Evolutionary conservation across 2,113 vertebrate genomes (phyloP), one percentile per base, ranked within the genome.

Genomic region (Oplegnathus fasciatus): DNA sequence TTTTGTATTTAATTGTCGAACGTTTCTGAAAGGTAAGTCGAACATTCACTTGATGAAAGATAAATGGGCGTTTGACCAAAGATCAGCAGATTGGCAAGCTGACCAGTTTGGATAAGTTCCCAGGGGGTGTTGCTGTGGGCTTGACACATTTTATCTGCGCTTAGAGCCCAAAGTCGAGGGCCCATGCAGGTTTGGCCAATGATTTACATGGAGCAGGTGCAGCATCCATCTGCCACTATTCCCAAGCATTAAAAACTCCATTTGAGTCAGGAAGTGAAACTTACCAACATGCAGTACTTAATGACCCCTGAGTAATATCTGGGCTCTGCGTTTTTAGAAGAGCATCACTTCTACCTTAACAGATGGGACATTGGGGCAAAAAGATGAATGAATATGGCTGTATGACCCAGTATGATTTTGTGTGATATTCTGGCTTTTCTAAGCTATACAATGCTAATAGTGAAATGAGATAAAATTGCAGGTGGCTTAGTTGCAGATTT

Each of bases 161-260:
- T 85, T 82, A 32, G 80, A 94, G 86, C 76, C 85, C 85, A 83
- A 78, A 78, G 48, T 75, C 11, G 18, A 82, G 71, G 82, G 70
- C 61, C 57, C 78, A 60, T 46, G 86, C 83, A 80, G 54, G 75
- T 82, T 90, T 91, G 91, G 87, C 88, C 30, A 46, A 7, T 68
- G 40, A 67, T 87, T 84, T 87, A 80, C 75, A 78, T 54, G 24
- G 77, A 91, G 77, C 91, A 93, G 90, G 88, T 93, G 90, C 85
- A 28, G 48, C 61, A 76, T 91, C 91, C 93, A 93, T 94, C 93
- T 94, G 93, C 80, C 61, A 66, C 72, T 80, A 54, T 75, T 83
- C 87, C 85, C 76, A 76, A 80, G 48, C 72, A 84, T 86, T 89
- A 81, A 80, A 69, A 91, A 44, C 68, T 81, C 78, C 61, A 82